phyloP scores from a whole-genome alignment of 2,888 invertebrate genomes.

The Thelaira solivaga region DNA sequence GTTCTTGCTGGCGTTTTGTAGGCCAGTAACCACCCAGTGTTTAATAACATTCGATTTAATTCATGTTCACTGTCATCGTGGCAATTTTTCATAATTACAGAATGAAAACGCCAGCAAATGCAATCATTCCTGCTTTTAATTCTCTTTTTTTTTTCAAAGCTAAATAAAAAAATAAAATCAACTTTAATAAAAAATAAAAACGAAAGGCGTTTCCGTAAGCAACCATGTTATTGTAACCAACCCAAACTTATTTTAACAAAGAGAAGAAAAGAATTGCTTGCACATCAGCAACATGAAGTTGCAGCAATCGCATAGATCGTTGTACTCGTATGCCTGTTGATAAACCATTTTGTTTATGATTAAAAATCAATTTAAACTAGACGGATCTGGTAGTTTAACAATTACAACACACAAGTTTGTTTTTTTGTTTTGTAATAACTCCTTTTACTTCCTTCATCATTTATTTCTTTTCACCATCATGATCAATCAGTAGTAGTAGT shows the following conservation, averaged over 20 bases:
- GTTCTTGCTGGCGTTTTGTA: conserved; percentile 8
- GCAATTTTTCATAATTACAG: conserved; percentile 72
- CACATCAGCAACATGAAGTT: conserved; percentile 16
- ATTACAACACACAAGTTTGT: conserved; percentile 44
- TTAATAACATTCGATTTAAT: conserved; percentile 71
- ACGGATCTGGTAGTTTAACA: conserved; percentile 57
- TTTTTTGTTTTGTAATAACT: conserved; percentile 1
- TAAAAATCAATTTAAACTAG: conserved; percentile 62
- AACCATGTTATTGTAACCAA: conserved; percentile 32
- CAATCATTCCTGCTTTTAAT: conserved; percentile 17
- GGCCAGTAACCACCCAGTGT: conserved; percentile 66
- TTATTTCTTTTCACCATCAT: not conserved
- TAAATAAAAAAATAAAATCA: not conserved
- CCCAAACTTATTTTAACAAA: not conserved
- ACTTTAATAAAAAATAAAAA: not conserved
- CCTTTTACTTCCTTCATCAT: conserved; percentile 25
- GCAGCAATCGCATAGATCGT: conserved; percentile 6
- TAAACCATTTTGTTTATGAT: conserved; percentile 60
- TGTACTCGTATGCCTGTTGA: conserved; percentile 46
- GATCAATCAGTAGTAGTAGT: conserved; percentile 5
- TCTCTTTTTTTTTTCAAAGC: not conserved
- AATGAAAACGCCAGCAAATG: conserved; percentile 35
- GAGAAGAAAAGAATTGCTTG: conserved; percentile 1
- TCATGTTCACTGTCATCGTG: conserved; percentile 71
- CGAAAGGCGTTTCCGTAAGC: conserved; percentile 46